Evolutionary conservation across 2,888 invertebrate genomes (phyloP).

Genomic region (Kryphioiulus occultus): DNA sequence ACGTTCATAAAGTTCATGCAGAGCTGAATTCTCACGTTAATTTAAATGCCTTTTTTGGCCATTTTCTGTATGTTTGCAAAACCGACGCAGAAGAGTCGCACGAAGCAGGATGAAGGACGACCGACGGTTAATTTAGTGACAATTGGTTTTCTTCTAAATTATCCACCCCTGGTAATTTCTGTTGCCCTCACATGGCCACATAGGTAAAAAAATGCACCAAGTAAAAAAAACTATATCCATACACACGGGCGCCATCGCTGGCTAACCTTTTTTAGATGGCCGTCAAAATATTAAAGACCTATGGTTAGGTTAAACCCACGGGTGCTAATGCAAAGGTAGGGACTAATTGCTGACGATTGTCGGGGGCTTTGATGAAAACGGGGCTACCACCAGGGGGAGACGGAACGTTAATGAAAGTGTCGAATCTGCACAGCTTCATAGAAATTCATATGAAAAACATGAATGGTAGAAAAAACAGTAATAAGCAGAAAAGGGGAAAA

Average conservation of each 20-base stretch:
- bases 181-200: neutral
- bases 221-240: slow-evolving; percentile 3
- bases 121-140: slow-evolving; percentile 35
- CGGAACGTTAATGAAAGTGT: neutral
- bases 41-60: slow-evolving; percentile 20
- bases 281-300: slow-evolving; percentile 11
- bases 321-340: neutral
- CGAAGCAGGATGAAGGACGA: slow-evolving; percentile 7
- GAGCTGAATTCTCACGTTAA: slow-evolving; percentile 11
- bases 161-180: neutral
- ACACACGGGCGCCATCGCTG: neutral
- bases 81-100: neutral
- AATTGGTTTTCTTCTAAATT: slow-evolving; percentile 22
- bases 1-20: neutral
- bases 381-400: slow-evolving; percentile 18
- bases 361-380: slow-evolving; percentile 22
- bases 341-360: slow-evolving; percentile 31
- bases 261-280: neutral
- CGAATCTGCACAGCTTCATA: neutral
- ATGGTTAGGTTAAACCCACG: slow-evolving; percentile 11
- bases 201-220: neutral
- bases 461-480: neutral
- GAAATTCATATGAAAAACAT: neutral
- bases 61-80: slow-evolving; percentile 2
- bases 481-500: neutral